These are phyloP conservation scores for Aphaenogaster ashmeadi DNA, from an alignment of 1,140 invertebrate genomes.

Conservation along the genomic window DNA sequence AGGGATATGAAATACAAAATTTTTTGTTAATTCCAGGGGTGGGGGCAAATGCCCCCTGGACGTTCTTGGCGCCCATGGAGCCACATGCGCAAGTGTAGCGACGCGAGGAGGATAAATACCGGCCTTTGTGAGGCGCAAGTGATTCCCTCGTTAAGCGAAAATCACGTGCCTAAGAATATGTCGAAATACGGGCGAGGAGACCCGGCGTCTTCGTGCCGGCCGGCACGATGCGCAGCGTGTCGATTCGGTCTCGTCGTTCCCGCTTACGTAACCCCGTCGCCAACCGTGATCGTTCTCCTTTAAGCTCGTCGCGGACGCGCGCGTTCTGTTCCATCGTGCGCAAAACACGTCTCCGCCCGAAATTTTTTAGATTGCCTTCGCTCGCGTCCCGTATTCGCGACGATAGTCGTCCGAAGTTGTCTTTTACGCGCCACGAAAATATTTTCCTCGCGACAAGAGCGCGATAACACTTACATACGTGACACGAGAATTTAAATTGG, in stretches of 20 bases:
- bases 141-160: not conserved
- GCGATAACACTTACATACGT: not conserved
- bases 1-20: too few relatives aligned
- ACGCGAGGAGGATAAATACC: not conserved
- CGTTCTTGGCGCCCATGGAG: too few relatives aligned
- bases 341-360: not conserved
- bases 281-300: conserved; percentile 50
- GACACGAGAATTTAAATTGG: not conserved
- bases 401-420: not conserved
- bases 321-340: not conserved
- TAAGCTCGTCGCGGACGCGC: conserved; percentile 13
- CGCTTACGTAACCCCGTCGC: conserved; percentile 51
- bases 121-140: not conserved
- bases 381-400: not conserved
- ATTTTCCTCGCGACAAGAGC: not conserved
- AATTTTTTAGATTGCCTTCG: not conserved
- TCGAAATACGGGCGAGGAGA: conserved; percentile 3
- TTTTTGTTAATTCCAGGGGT: too few relatives aligned
- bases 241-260: not conserved
- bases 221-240: not conserved
- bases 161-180: not conserved
- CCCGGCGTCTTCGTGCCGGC: not conserved
- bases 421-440: not conserved
- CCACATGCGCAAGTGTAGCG: not conserved
- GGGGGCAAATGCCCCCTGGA: too few relatives aligned